Evolutionary conservation across 2,797 vertebrate genomes (phyloP).

Genomic region (Oreortyx pictus): DNA sequence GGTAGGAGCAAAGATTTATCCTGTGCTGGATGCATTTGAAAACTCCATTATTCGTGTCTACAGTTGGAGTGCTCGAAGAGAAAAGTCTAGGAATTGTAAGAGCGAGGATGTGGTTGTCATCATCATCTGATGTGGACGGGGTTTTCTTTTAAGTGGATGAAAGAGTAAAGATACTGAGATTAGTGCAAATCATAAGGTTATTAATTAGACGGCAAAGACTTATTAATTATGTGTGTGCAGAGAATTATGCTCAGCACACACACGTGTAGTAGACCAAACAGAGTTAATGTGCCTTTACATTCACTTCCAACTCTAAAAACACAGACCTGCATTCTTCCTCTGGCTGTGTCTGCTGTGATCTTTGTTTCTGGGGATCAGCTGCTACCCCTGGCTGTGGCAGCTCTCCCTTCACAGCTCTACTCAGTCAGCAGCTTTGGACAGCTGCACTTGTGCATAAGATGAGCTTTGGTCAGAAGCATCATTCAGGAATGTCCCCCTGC

Average conservation of each 20-base stretch:
- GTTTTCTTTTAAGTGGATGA: neutral
- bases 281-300: neutral
- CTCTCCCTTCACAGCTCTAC: neutral
- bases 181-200: slow-evolving; percentile 34
- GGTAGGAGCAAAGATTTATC: neutral
- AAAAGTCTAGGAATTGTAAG: neutral
- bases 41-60: neutral
- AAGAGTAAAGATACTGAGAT: slow-evolving; percentile 4
- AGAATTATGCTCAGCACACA: neutral
- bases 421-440: neutral
- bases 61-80: neutral
- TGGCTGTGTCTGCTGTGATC: neutral
- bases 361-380: neutral
- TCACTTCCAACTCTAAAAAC: neutral
- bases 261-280: neutral
- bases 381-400: neutral
- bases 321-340: neutral
- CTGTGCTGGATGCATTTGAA: neutral
- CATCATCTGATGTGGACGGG: neutral
- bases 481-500: rapidly evolving
- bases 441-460: neutral
- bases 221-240: slow-evolving; percentile 25
- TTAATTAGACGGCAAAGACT: slow-evolving; percentile 16
- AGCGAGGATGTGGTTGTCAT: neutral
- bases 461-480: neutral